These are phyloP conservation scores for Poecilia picta DNA, from an alignment of 2,797 vertebrate species.

Conservation along the genomic window DNA sequence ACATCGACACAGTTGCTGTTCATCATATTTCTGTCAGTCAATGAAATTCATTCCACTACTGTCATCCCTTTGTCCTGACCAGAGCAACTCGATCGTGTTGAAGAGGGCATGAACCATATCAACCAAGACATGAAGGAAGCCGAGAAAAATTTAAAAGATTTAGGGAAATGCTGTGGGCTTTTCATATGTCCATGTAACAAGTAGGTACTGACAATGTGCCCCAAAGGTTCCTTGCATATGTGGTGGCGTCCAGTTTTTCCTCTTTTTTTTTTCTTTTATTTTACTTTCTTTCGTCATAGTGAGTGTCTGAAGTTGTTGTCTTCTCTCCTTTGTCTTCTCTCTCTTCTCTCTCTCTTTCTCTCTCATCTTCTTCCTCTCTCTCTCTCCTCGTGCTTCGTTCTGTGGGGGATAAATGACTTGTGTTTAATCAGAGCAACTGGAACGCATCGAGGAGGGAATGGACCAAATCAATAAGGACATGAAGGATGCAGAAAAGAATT, in stretches of 20 bases:
- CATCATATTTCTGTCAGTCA: constrained; percentile 89
- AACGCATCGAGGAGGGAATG: constrained; percentile 99
- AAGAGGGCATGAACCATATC: constrained; percentile 99
- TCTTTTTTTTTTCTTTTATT: constrained; percentile 83
- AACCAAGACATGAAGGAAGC: constrained; percentile 99
- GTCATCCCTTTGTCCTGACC: constrained; percentile 99
- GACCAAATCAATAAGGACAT: constrained; percentile 99
- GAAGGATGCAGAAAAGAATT: constrained; percentile 99
- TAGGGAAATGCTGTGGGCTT: constrained; percentile 99
- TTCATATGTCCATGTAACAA: constrained; percentile 99
- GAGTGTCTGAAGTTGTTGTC: constrained; percentile 99
- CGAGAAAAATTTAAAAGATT: constrained; percentile 99
- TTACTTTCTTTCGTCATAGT: constrained; percentile 93
- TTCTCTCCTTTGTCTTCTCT: constrained; percentile 83
- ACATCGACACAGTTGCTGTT: constrained; percentile 57
- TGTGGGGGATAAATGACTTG: constrained; percentile 99
- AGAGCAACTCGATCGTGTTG: constrained; percentile 99
- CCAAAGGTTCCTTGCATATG: constrained; percentile 89
- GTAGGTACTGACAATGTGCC: constrained; percentile 98
- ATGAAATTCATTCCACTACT: constrained; percentile 98
- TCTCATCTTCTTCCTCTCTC: constrained; percentile 55
- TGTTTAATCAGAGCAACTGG: constrained; percentile 99
- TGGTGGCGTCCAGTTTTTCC: constrained; percentile 94
- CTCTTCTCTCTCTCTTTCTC: constrained; percentile 51
- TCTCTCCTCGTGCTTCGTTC: constrained; percentile 97